Percentiles rank a stretch among this genome's conserved stretches.
phyloP scores from a whole-genome alignment of 1,140 invertebrate species.

The Zaprionus camerounensis region DNA sequence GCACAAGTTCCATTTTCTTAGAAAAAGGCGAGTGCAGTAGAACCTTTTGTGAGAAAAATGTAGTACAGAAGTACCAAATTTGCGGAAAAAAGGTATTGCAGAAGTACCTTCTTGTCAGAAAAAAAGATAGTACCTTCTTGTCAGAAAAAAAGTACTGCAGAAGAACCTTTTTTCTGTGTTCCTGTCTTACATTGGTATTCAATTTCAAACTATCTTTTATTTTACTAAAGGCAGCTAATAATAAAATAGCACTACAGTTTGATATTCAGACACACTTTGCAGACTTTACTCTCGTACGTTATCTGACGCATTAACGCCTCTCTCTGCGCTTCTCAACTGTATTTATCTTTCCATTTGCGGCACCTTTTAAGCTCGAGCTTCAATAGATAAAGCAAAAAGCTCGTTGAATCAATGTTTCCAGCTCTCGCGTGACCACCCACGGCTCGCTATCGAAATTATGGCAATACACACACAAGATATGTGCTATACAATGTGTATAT shows the following conservation, averaged over 20 bases:
- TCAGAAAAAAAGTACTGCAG: no score
- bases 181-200: neutral
- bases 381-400: slow-evolving; percentile 4
- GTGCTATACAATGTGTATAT: neutral
- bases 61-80: no score
- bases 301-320: neutral
- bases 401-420: neutral
- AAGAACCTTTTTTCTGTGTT: neutral
- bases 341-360: slow-evolving; percentile 31
- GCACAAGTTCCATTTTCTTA: no score
- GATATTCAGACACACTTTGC: neutral
- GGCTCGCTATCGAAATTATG: slow-evolving; percentile 25
- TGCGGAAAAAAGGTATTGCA: no score
- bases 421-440: slow-evolving; percentile 32
- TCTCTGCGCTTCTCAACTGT: slow-evolving; percentile 13
- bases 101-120: no score
- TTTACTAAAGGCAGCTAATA: neutral
- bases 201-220: neutral
- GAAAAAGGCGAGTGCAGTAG: no score
- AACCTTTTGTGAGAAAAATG: no score
- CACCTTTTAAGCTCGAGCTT: slow-evolving; percentile 17
- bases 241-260: slow-evolving; percentile 1
- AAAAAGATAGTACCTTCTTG: no score
- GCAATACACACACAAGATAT: slow-evolving; percentile 28
- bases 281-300: neutral